phyloP scores from a whole-genome alignment of 2,888 invertebrate species.

The Drosophila paracracens region DNA sequence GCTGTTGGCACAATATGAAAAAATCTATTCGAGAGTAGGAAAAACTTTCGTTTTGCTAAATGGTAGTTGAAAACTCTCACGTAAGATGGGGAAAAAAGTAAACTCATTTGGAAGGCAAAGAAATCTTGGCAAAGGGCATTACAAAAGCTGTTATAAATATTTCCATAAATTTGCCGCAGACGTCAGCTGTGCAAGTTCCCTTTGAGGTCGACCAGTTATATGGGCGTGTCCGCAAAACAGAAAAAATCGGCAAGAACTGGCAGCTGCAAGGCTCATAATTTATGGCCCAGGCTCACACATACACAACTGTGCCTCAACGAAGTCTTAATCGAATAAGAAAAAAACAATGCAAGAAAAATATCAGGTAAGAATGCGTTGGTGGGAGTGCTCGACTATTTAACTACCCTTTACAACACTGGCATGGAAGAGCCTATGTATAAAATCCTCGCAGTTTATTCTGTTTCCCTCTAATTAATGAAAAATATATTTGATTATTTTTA shows the following conservation, averaged over 20 bases:
- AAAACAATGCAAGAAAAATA: constrained; percentile 22
- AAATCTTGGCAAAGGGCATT: constrained; percentile 44
- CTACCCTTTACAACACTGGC: neutral
- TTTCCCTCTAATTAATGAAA: neutral
- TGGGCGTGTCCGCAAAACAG: constrained; percentile 39
- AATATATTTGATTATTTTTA: neutral
- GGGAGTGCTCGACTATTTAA: neutral
- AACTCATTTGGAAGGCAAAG: constrained; percentile 11
- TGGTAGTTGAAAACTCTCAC: constrained; percentile 43
- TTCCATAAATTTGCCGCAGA: constrained; percentile 47
- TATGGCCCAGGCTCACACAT: constrained; percentile 49
- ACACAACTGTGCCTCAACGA: constrained; percentile 36
- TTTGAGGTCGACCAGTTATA: constrained; percentile 40
- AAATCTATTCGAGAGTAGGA: constrained; percentile 26
- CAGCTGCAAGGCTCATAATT: constrained; percentile 66
- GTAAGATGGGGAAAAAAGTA: constrained; percentile 12
- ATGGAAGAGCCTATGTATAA: neutral
- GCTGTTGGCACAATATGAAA: constrained; percentile 1
- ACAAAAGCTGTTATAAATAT: constrained; percentile 62
- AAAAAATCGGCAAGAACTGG: constrained; percentile 53
- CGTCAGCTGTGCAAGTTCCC: constrained; percentile 28
- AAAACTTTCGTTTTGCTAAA: constrained; percentile 50
- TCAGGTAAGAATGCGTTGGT: no score
- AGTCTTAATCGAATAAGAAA: constrained; percentile 15
- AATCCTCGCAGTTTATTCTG: neutral